Evolutionary conservation across 2,888 invertebrate genomes (phyloP), one percentile per base, ranked within the genome.

Genomic region (Rugalucina vietnamica): DNA sequence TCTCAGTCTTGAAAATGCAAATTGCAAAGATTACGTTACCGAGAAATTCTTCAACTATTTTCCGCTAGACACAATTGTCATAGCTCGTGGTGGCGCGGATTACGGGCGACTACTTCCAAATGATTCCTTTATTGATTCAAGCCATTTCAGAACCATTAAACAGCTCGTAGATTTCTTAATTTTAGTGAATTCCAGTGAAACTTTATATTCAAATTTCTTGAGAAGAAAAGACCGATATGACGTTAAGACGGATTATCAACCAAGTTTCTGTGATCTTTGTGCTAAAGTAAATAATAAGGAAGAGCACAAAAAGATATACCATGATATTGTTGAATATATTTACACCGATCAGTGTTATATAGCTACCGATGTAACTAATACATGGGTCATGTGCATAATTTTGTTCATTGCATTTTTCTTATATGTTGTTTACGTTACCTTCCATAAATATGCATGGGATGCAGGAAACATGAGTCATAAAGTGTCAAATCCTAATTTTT

Each of bases 51-150:
- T 75, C n/a, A 1, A 3, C 18, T 50, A 54, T 32, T 75, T 75
- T 36, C 75, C 8, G 10, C 24, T 50, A 24, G 77, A 84, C 50
- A 60, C 70, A n/a, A 14, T 80, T 21, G 39, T 77, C 14, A 70
- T 77, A 32, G 76, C 54, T 2, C 76, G 81, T 27, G 81, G 81
- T 54, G 81, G 81, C 4, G 81, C 76, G 0, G 49, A 81, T 43
- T 81, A 81, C 32, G 76, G 43, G 14, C 37, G 49, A 43, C 24
- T 81, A 21, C 39, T 81, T 29, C 81, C 81, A 1, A 43, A 34
- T 12, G 60, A 76, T 54, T 72, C 81, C 1, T 76, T 72, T 24
- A 81, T 81, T 24, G 71, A 81, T 50, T 27, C 72, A 5, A 34
- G 49, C 21, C 34, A 76, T 32, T 81, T 60, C 27, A 21, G 29